Evolutionary conservation across 2,888 invertebrate genomes (phyloP).

Genomic region (Hermodice carunculata): DNA sequence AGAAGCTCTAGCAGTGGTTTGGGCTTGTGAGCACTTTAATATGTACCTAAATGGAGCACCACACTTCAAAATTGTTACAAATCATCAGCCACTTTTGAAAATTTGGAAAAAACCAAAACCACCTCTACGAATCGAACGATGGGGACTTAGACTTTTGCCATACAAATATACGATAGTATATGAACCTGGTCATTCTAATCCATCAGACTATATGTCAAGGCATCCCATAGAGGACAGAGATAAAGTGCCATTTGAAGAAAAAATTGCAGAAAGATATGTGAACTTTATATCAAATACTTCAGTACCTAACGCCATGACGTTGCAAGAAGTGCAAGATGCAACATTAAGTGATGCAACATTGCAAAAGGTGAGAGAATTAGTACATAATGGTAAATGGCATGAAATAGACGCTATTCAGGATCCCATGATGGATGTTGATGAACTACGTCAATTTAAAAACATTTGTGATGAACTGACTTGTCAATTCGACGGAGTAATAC

Average conservation of each 20-base stretch:
- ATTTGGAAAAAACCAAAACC: conserved; percentile 36
- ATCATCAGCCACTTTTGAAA: conserved; percentile 30
- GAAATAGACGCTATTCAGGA: too few species aligned
- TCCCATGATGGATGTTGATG: too few species aligned
- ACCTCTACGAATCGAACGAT: conserved; percentile 46
- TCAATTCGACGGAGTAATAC: too few species aligned
- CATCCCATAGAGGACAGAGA: too few species aligned
- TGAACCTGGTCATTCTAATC: conserved; percentile 37
- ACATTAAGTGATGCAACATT: background rate
- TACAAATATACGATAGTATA: conserved; percentile 34
- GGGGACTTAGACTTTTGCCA: conserved; percentile 39
- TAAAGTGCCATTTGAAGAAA: too few species aligned
- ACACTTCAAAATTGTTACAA: conserved; percentile 36
- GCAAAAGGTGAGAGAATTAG: background rate
- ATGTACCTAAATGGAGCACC: conserved; percentile 27
- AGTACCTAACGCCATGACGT: background rate
- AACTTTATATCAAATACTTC: background rate
- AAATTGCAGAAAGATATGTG: too few species aligned
- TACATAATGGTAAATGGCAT: too few species aligned
- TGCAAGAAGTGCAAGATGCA: background rate
- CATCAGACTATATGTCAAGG: too few species aligned
- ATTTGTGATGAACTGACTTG: too few species aligned
- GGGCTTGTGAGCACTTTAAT: conserved; percentile 33
- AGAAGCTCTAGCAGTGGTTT: conserved; percentile 36
- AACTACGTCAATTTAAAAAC: too few species aligned